phyloP scores from a whole-genome alignment of 1,140 invertebrate genomes.

The Drosophila asahinai region DNA sequence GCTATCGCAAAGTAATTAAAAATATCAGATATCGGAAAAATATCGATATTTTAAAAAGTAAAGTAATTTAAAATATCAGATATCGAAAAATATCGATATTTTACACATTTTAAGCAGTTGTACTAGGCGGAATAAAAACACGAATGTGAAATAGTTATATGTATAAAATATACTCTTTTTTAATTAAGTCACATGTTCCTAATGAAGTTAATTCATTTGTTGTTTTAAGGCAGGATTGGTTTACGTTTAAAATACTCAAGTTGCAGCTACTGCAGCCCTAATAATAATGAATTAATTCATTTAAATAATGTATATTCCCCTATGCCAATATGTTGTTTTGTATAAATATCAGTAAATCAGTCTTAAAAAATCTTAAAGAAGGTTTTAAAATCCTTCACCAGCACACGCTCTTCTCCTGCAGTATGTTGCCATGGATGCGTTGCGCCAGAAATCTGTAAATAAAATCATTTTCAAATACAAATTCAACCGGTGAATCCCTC shows the following conservation, averaged over 20 bases:
- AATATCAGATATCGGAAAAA: too few relatives aligned
- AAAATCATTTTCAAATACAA: background rate
- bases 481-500: accelerated
- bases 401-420: conserved; percentile 54
- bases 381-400: conserved; percentile 34
- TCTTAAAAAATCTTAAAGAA: conserved; percentile 11
- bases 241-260: background rate
- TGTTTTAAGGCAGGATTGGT: background rate
- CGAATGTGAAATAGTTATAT: background rate
- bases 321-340: background rate
- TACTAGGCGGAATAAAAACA: too few relatives aligned
- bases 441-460: conserved; percentile 47
- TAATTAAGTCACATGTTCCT: background rate
- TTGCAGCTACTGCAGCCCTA: background rate
- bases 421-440: conserved; percentile 39
- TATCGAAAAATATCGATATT: too few relatives aligned
- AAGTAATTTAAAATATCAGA: background rate
- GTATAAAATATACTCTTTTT: background rate
- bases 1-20: background rate
- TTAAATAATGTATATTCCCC: background rate
- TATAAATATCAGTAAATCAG: conserved; percentile 29
- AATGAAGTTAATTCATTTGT: background rate
- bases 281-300: background rate
- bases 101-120: too few relatives aligned
- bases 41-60: background rate